Evolutionary conservation across 2,888 invertebrate genomes (phyloP).

Genomic region (Oxyteleia sp.): DNA sequence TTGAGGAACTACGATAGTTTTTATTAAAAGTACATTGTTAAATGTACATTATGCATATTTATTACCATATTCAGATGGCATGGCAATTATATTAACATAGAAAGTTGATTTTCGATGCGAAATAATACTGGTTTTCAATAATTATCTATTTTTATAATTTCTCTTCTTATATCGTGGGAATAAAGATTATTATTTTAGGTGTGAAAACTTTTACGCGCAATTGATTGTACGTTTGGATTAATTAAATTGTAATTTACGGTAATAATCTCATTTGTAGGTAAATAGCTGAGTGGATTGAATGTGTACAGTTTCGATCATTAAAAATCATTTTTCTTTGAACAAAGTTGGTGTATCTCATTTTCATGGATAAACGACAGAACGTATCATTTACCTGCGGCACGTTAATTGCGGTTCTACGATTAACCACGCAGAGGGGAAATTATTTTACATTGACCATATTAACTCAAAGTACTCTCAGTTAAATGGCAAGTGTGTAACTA

Average conservation of each 20-base stretch:
- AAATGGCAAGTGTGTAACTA: slow-evolving; percentile 21
- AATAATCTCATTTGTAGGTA: slow-evolving; percentile 1
- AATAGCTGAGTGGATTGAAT: neutral
- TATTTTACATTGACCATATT: slow-evolving; percentile 6
- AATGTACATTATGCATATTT: neutral
- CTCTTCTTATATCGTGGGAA: slow-evolving; percentile 14
- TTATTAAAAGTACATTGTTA: neutral
- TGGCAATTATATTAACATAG: neutral
- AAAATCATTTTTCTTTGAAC: slow-evolving; percentile 3
- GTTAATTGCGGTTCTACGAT: slow-evolving; percentile 34
- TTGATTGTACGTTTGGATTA: neutral
- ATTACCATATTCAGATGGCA: neutral
- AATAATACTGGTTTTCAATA: neutral
- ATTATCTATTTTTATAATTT: neutral
- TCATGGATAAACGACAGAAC: slow-evolving; percentile 8
- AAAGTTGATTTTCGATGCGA: neutral
- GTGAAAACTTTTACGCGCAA: neutral
- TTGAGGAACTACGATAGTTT: neutral
- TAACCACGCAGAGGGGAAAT: slow-evolving; percentile 23
- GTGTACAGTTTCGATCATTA: neutral
- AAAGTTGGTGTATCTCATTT: slow-evolving; percentile 15
- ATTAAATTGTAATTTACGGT: neutral
- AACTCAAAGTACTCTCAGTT: neutral
- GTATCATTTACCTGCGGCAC: slow-evolving; percentile 20
- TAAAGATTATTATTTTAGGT: slow-evolving; percentile 5